A percentile compares a stretch with the other conserved stretches of the same genome.
phyloP scores from a whole-genome alignment of 2,113 vertebrate genomes.

The Alces alces region DNA sequence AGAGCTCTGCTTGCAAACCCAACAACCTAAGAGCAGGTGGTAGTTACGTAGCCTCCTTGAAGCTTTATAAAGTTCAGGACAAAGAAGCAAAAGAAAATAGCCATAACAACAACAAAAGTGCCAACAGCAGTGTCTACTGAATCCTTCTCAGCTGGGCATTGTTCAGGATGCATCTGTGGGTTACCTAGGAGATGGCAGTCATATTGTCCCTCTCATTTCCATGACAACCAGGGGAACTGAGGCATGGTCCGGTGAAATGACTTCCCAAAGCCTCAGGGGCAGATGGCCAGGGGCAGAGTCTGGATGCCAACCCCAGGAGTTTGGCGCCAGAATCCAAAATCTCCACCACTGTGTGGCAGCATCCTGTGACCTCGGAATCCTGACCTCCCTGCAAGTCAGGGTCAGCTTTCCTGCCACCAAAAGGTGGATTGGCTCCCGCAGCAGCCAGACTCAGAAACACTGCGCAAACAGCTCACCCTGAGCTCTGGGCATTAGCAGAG shows the following conservation, averaged over 20 bases:
- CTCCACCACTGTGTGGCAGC: fast-evolving
- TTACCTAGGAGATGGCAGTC: background rate
- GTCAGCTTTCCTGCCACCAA: too few species aligned
- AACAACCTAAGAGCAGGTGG: background rate
- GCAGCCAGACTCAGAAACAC: background rate
- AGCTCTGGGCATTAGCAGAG: too few species aligned
- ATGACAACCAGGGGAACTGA: background rate
- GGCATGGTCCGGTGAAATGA: background rate
- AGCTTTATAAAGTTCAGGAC: background rate
- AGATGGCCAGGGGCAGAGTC: background rate
- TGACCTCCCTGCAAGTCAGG: background rate
- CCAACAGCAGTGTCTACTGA: background rate
- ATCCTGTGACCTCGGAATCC: fast-evolving
- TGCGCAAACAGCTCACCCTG: background rate
- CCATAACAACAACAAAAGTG: fast-evolving
- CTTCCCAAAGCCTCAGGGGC: background rate
- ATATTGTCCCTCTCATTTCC: too few species aligned
- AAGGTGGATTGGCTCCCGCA: fast-evolving
- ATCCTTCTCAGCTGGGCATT: background rate
- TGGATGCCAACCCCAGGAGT: background rate
- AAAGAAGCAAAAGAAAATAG: background rate
- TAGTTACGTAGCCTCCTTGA: background rate
- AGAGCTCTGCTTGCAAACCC: background rate
- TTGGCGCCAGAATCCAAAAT: background rate
- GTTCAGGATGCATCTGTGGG: background rate